Percentiles rank a stretch among this genome's conserved stretches.
phyloP scores from a whole-genome alignment of 2,797 vertebrate species.

The Halcyon badia region DNA sequence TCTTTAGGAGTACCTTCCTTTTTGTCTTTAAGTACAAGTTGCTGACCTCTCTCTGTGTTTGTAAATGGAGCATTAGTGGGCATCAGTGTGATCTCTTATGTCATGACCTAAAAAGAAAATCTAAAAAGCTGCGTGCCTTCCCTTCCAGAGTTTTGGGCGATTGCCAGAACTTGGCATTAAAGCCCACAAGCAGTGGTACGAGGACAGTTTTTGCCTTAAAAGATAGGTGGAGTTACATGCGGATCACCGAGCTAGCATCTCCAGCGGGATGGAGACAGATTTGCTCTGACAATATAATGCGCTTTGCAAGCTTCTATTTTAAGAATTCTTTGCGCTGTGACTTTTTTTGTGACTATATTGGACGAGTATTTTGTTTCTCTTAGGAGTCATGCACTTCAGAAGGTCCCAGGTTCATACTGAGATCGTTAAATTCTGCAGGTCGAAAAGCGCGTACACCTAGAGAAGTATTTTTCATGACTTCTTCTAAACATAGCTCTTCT shows the following conservation, averaged over 20 bases:
- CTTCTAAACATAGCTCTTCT: background rate
- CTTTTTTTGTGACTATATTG: conserved; percentile 1
- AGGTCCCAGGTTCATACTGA: background rate
- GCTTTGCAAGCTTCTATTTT: conserved; percentile 65
- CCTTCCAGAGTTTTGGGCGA: background rate
- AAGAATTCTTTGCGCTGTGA: conserved; percentile 31
- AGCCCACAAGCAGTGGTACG: conserved; percentile 8
- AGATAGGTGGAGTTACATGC: conserved; percentile 21
- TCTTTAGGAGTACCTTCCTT: background rate
- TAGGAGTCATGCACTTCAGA: background rate
- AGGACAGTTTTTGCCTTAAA: conserved; percentile 36
- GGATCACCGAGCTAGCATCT: conserved; percentile 33
- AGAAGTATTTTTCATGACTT: background rate
- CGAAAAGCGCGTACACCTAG: fast-evolving
- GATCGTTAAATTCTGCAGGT: background rate
- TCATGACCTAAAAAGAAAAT: conserved; percentile 40
- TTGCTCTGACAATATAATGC: conserved; percentile 63
- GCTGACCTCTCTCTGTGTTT: background rate
- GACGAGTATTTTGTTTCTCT: conserved; percentile 32
- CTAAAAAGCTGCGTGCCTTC: background rate
- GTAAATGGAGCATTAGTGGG: background rate
- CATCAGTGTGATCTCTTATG: conserved; percentile 23
- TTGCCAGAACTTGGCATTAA: conserved; percentile 31
- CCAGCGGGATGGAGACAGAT: conserved; percentile 19
- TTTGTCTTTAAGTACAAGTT: background rate